Base-by-base conservation (phyloP, 2,113 vertebrate species). In the Heloderma charlesbogerti region DNA sequence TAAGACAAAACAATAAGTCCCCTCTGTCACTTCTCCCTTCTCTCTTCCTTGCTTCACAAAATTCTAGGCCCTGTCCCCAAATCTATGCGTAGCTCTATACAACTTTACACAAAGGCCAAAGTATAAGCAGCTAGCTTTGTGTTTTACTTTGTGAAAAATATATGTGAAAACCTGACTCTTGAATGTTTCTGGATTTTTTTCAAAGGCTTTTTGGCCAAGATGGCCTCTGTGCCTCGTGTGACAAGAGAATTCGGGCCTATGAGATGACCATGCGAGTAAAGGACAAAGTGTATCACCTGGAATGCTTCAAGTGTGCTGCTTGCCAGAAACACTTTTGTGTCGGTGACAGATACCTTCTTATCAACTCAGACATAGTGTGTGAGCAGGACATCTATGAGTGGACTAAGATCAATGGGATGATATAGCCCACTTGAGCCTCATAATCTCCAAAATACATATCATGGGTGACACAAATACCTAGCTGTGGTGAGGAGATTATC, bases 241-340 rank as follows among this genome's bases (percentile, higher is more conserved):
- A 99, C 97, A 99, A 99, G 97, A 96, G 99, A 92, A 99, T 99
- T 96, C 97, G 99, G 0, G 99, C 99, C 20, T 99, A 99, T 1
- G 99, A 99, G 97, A 99, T 99, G 99, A 99, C 99, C 0, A 99
- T 99, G 99, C 94, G 99, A 3, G 99, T 99, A 95, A 98, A 99
- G 92, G 99, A 99, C 97, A 99, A 99, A 95, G 99, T 99, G 60
- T 99, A 99, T 88, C 99, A 99, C 96, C 98, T 99, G 1, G 99
- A 99, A 94, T 99, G 99, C 95, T 99, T 99, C 98, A 99, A 99
- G 93, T 99, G 99, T 0, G 99, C 99, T 0, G 99, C 99, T 93
- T 99, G 99, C 96, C 99, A 99, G 98, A 99, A 99, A 94, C 99
- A 99, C 79, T 99, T 99, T 98, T 99, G 99, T 1, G 99, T 99